Conservation (phyloP, 2,113 vertebrate genomes). For the Corythoichthys haematopterus region DNA sequence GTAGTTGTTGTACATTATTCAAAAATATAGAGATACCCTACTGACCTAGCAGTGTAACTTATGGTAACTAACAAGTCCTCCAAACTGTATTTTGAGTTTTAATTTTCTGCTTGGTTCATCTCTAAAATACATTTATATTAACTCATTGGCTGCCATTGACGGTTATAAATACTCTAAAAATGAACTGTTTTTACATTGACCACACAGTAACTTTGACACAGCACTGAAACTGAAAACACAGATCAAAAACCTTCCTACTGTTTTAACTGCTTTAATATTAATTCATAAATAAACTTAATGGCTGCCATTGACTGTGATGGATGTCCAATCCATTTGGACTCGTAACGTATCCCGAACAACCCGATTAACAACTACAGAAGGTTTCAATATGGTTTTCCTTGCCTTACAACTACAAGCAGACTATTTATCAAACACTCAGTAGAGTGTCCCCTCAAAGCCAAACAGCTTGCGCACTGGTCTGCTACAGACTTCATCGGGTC, state of each 20-base stretch:
- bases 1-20: slow-evolving; percentile 15
- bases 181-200: too few relatives aligned
- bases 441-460: slow-evolving; percentile 43
- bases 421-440: slow-evolving; percentile 48
- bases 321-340: neutral
- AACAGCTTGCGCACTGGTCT: slow-evolving; percentile 63
- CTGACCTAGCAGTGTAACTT: neutral
- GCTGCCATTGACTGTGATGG: too few relatives aligned
- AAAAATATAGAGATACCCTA: neutral
- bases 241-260: neutral
- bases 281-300: too few relatives aligned
- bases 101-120: neutral
- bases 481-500: slow-evolving; percentile 68
- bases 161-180: too few relatives aligned
- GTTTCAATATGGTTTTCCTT: slow-evolving; percentile 7
- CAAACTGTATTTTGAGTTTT: neutral
- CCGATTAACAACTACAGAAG: neutral
- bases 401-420: slow-evolving; percentile 18
- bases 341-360: neutral
- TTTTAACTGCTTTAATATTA: too few relatives aligned
- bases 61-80: too few relatives aligned
- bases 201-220: too few relatives aligned
- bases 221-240: neutral
- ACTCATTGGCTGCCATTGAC: too few relatives aligned
- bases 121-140: neutral